A percentile compares a stretch with the other conserved stretches of the same genome.
Conservation (phyloP, 2,113 vertebrate genomes). For the Sylvia atricapilla region DNA sequence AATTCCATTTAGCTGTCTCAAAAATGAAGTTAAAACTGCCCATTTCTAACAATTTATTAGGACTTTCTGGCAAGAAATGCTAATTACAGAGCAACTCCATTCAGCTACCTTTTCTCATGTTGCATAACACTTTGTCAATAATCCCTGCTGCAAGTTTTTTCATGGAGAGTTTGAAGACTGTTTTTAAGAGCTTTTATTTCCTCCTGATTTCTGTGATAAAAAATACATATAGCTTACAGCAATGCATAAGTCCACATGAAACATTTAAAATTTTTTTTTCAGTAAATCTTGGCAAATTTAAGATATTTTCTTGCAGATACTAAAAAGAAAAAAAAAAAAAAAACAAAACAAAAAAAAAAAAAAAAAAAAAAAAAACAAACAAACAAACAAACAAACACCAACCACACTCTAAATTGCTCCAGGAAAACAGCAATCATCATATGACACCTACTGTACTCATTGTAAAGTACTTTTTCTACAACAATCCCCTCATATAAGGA, state of each 20-base stretch:
- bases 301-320: neutral
- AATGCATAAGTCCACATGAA: neutral
- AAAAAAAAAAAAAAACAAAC: neutral
- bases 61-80: neutral
- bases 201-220: neutral
- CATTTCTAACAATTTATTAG: neutral
- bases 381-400: too few species aligned
- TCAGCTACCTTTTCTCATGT: neutral
- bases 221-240: neutral
- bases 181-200: neutral
- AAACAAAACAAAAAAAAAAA: neutral
- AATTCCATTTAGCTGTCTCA: neutral
- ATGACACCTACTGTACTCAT: neutral
- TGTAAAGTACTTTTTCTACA: neutral
- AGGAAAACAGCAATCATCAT: neutral
- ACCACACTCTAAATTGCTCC: neutral
- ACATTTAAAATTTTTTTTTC: neutral
- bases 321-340: neutral
- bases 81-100: neutral
- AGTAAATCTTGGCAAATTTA: neutral
- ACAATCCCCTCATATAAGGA: neutral
- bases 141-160: neutral
- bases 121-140: neutral
- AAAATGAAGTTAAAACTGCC: neutral
- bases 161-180: neutral